Percentiles rank a stretch among this genome's conserved stretches.
phyloP scores from a whole-genome alignment of 2,888 invertebrate species.

The Eustalomyia histrio region DNA sequence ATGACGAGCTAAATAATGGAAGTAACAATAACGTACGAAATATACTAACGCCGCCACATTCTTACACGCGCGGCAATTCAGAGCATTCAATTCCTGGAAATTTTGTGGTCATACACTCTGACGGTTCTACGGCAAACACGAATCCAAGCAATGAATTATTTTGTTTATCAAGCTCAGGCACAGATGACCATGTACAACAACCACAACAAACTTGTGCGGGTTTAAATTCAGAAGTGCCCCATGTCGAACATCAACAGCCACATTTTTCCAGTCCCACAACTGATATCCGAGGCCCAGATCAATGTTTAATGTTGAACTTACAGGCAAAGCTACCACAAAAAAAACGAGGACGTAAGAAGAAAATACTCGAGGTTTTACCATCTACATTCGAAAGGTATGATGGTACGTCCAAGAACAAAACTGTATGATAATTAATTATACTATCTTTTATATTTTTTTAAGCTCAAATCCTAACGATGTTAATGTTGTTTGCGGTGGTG shows the following conservation, averaged over 20 bases:
- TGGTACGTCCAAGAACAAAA: neutral
- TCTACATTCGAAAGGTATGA: conserved; percentile 30
- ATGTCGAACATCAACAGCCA: conserved; percentile 22
- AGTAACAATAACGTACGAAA: conserved; percentile 36
- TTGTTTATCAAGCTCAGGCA: conserved; percentile 26
- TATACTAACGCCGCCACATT: conserved; percentile 48
- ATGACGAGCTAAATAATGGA: conserved; percentile 32
- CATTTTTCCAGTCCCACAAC: conserved; percentile 20
- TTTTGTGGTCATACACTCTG: conserved; percentile 45
- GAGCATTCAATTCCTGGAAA: conserved; percentile 16
- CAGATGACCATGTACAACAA: conserved; percentile 60
- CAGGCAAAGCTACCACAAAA: conserved; percentile 81
- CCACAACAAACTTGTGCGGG: conserved; percentile 62
- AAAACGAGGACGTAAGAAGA: conserved; percentile 93
- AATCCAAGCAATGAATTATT: conserved; percentile 30
- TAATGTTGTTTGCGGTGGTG: conserved; percentile 43
- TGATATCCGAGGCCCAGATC: conserved; percentile 4
- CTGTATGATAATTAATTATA: neutral
- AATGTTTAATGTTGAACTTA: conserved; percentile 23
- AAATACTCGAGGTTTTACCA: conserved; percentile 78
- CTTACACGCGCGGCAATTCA: conserved; percentile 31
- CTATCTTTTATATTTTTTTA: conserved; percentile 19
- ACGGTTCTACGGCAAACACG: conserved; percentile 76
- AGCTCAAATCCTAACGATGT: conserved; percentile 43
- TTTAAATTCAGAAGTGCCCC: neutral